Conservation (phyloP, 1,140 invertebrate species). For the Papilio dardanus region DNA sequence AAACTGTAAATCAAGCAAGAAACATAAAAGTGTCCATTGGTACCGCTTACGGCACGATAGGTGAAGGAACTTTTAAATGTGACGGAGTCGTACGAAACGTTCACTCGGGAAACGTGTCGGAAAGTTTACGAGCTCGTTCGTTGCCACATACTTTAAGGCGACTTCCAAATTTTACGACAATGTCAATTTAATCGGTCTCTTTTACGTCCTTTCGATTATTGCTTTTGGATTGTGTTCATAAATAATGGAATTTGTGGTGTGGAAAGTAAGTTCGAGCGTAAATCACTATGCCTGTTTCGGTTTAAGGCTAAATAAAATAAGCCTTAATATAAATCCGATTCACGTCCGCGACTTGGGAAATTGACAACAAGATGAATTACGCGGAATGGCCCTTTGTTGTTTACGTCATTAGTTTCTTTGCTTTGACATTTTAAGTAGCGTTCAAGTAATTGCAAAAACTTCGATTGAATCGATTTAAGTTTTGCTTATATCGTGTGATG, state of each 20-base stretch:
- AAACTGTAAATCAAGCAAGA: constrained; percentile 29
- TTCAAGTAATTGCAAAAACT: constrained; percentile 19
- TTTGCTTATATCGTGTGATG: not conserved
- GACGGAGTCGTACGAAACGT: constrained; percentile 13
- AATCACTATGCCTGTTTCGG: constrained; percentile 32
- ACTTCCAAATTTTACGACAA: constrained; percentile 39
- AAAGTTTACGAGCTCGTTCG: constrained; percentile 28
- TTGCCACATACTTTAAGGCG: constrained; percentile 30
- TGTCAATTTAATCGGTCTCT: constrained; percentile 38
- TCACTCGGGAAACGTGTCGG: constrained; percentile 21
- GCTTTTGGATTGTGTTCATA: constrained; percentile 35
- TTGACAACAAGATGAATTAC: constrained; percentile 35
- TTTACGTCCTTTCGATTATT: constrained; percentile 38
- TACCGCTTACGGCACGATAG: constrained; percentile 31
- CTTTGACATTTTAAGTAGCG: constrained; percentile 31
- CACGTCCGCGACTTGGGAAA: constrained; percentile 23
- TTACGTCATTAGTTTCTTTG: constrained; percentile 31
- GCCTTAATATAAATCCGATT: constrained; percentile 29
- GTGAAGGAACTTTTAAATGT: constrained; percentile 33
- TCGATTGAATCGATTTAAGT: not conserved
- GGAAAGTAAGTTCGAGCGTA: constrained; percentile 32
- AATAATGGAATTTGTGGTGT: constrained; percentile 37
- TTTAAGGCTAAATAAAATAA: constrained; percentile 21
- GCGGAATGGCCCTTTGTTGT: constrained; percentile 21
- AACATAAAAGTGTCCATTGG: constrained; percentile 33